phyloP scores from a whole-genome alignment of 2,888 invertebrate genomes.

The Eurytoma adleriae region DNA sequence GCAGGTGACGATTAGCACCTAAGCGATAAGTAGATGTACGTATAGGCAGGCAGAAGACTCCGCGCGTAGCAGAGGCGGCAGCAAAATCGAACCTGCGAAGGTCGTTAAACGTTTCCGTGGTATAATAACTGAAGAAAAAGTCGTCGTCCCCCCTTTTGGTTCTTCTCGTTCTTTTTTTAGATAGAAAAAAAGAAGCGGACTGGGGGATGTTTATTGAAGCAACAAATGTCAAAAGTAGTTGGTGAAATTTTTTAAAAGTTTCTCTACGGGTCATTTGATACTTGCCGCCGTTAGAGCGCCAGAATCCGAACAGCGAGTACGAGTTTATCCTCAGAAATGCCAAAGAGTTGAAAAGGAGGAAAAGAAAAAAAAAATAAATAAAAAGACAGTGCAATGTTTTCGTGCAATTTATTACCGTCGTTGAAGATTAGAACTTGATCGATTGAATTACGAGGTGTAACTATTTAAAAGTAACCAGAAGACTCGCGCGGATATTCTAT shows the following conservation, averaged over 20 bases:
- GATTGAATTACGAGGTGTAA: constrained; percentile 21
- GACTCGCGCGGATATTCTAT: constrained; percentile 8
- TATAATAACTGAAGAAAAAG: background rate
- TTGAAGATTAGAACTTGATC: constrained; percentile 46
- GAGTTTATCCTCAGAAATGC: constrained; percentile 66
- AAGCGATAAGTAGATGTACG: constrained; percentile 54
- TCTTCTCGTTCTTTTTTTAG: constrained; percentile 1
- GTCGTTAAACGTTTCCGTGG: constrained; percentile 18
- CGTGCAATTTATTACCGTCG: constrained; percentile 66
- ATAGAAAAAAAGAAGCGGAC: background rate
- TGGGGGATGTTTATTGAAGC: background rate
- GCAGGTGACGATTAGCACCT: constrained; percentile 53
- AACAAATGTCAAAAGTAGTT: constrained; percentile 40
- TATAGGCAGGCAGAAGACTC: constrained; percentile 38
- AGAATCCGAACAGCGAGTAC: constrained; percentile 21
- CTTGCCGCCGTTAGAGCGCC: constrained; percentile 13
- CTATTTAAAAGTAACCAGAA: background rate
- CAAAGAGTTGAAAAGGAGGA: constrained; percentile 62
- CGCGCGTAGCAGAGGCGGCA: constrained; percentile 21
- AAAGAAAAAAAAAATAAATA: background rate
- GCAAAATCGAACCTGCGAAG: constrained; percentile 31
- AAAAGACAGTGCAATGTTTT: constrained; percentile 66
- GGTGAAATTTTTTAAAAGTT: constrained; percentile 33
- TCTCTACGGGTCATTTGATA: constrained; percentile 43
- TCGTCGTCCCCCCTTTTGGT: constrained; percentile 1